Percentiles rank a stretch among this genome's conserved stretches.
These are phyloP conservation scores for Galeopsomyia nigrocyanea DNA, from an alignment of 2,888 invertebrate genomes.

Conservation along the genomic window DNA sequence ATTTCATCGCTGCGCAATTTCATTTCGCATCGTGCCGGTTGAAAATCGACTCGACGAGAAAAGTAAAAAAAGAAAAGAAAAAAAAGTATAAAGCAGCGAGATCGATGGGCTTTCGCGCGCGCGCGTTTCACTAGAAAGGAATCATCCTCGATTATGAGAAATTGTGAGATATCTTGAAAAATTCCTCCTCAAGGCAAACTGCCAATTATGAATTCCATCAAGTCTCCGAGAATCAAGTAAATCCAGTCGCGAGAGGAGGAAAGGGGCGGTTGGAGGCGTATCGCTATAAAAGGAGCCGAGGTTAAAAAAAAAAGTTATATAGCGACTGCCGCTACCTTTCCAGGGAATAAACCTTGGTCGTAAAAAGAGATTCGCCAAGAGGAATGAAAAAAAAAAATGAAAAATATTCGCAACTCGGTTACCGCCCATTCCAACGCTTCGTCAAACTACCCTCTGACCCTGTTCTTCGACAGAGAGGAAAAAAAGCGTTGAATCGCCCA, in stretches of 20 bases:
- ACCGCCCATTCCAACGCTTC: conserved; percentile 37
- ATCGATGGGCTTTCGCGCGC: neutral
- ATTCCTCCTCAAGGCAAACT: neutral
- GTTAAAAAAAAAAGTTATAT: conserved; percentile 34
- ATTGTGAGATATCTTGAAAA: neutral
- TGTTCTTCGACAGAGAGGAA: conserved; percentile 2
- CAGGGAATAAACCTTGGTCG: conserved; percentile 49
- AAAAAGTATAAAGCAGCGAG: too few relatives aligned
- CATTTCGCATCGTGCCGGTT: too few relatives aligned
- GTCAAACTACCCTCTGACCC: conserved; percentile 35
- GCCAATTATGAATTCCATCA: conserved; percentile 40
- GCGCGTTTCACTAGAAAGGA: conserved; percentile 12
- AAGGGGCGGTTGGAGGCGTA: neutral
- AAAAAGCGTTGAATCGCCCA: neutral
- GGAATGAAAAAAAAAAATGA: conserved; percentile 35
- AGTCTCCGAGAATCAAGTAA: conserved; percentile 13
- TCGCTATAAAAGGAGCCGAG: conserved; percentile 11
- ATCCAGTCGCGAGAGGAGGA: conserved; percentile 26
- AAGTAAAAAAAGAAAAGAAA: too few relatives aligned
- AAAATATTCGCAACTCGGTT: conserved; percentile 15
- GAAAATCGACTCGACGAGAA: too few relatives aligned
- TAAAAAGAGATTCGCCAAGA: conserved; percentile 43
- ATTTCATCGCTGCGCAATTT: too few relatives aligned
- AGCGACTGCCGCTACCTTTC: conserved; percentile 42
- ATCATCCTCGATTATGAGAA: conserved; percentile 30